A percentile compares a stretch with the other conserved stretches of the same genome.
These are phyloP conservation scores for Thripadectes ignobilis DNA, from an alignment of 2,797 vertebrate species.

Conservation along the genomic window DNA sequence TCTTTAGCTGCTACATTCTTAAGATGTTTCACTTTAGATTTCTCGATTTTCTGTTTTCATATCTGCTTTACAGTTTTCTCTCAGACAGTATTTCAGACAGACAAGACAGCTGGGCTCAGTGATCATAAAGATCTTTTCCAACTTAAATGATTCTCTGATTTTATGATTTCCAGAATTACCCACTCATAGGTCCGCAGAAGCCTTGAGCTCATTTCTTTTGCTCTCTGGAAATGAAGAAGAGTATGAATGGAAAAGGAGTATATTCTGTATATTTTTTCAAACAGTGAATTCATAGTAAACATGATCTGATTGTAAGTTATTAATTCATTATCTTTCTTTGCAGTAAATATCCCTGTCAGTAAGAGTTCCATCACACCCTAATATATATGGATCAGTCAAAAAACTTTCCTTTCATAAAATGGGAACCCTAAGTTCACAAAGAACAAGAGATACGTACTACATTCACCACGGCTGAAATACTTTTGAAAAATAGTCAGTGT, in stretches of 20 bases:
- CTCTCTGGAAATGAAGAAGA: neutral
- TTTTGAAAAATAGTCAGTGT: neutral
- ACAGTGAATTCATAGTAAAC: neutral
- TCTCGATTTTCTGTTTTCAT: neutral
- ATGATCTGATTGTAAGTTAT: neutral
- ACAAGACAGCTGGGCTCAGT: neutral
- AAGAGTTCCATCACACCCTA: neutral
- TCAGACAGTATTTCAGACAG: neutral
- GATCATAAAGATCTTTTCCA: neutral
- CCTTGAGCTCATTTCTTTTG: neutral
- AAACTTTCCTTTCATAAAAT: neutral
- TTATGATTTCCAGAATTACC: neutral
- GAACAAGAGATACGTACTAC: neutral
- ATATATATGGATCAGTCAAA: neutral
- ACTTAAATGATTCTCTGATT: neutral
- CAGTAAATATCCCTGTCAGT: neutral
- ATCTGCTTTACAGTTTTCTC: constrained; percentile 4
- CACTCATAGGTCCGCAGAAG: neutral
- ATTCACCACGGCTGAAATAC: neutral
- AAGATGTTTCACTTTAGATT: neutral
- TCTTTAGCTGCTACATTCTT: neutral
- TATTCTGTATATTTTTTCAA: neutral
- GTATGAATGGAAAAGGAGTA: neutral
- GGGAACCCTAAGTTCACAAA: neutral
- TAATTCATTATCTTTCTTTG: neutral